A percentile compares a stretch with the other conserved stretches of the same genome.
These are phyloP conservation scores for Caenorhabditis japonica DNA, from an alignment of 2,888 invertebrate species.

Conservation along the genomic window DNA sequence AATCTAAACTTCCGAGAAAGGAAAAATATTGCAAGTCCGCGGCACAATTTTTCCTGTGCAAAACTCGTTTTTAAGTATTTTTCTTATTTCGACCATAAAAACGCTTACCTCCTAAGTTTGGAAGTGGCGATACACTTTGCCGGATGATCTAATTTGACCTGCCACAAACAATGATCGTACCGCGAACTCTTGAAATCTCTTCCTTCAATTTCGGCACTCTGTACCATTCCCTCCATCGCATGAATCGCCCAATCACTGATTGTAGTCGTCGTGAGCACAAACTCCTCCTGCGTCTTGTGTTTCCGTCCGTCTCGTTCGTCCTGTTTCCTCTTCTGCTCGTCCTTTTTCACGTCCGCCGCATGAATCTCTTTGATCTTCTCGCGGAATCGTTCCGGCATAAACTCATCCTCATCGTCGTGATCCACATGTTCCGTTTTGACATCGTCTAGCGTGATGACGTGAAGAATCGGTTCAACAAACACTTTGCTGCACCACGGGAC, in stretches of 20 bases:
- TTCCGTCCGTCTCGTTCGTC: constrained; percentile 27
- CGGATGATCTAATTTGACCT: constrained; percentile 24
- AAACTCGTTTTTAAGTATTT: no score
- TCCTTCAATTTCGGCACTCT: constrained; percentile 65
- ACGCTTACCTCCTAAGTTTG: constrained; percentile 31
- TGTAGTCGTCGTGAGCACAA: constrained; percentile 60
- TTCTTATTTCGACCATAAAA: no score
- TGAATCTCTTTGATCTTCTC: constrained; percentile 37
- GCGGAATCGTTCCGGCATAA: constrained; percentile 27
- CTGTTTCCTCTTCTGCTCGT: constrained; percentile 24
- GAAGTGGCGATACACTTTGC: constrained; percentile 30
- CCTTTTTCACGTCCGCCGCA: constrained; percentile 3
- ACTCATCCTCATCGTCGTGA: constrained; percentile 53
- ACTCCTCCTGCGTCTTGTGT: constrained; percentile 29
- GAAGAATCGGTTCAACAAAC: constrained; percentile 71
- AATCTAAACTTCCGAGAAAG: no score
- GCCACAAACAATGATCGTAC: constrained; percentile 47
- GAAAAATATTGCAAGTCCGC: no score
- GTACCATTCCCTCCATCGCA: constrained; percentile 71
- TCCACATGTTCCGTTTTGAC: constrained; percentile 10
- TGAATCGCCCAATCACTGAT: constrained; percentile 76
- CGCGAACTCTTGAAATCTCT: constrained; percentile 15
- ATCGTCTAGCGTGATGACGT: constrained; percentile 49
- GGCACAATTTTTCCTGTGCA: no score
- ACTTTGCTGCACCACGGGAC: constrained; percentile 75